Evolutionary conservation across 2,113 vertebrate genomes (phyloP), one percentile per base, ranked within the genome.

Genomic region (Neodon shergylaensis): DNA sequence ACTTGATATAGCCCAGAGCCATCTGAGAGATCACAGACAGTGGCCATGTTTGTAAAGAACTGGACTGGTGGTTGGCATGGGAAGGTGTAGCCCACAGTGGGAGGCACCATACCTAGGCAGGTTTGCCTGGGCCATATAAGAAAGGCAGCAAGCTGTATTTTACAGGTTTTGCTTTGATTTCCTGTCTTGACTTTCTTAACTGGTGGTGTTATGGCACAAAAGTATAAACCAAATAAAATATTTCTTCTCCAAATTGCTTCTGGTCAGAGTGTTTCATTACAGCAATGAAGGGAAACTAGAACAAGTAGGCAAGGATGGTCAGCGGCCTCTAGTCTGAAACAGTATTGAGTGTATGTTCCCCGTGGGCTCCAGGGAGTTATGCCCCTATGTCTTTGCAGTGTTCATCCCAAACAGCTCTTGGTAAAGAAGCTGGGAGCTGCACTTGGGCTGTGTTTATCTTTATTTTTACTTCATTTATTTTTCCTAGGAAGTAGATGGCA

Each of bases 401-500:
- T 13, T 81, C 16, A 14, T 58, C 28, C 10, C 52, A 36, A 11
- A 44, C 28, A 10, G 0, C 33, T 52, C 44, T 54, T 8, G 1
- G 0, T 1, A 33, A 5, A 19, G 22, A 16, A 31, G 5, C 73
- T 66, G 21, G 36, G 47, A 21, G 22, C 58, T 94, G 33, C 7
- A 7, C 9, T 68, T 24, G 90, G 61, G 14, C 31, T 78, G 26
- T 28, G 19, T 72, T 95, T 85, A 21, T 94, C 72, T 95, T 36
- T 88, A 79, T 77, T 92, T 92, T 95, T 95, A 52, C 36, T 73
- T 73, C 73, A 85, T 84, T 86, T 42, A 26, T 52, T 91, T 86
- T 90, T 72, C 65, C 83, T 68, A 54, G 44, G 58, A 81, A 88
- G 58, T 92, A 78, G 36, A 76, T 70, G 7, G 13, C 47, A 58